Base-by-base conservation (phyloP, 2,113 vertebrate species). In the Onychostruthus taczanowskii region DNA sequence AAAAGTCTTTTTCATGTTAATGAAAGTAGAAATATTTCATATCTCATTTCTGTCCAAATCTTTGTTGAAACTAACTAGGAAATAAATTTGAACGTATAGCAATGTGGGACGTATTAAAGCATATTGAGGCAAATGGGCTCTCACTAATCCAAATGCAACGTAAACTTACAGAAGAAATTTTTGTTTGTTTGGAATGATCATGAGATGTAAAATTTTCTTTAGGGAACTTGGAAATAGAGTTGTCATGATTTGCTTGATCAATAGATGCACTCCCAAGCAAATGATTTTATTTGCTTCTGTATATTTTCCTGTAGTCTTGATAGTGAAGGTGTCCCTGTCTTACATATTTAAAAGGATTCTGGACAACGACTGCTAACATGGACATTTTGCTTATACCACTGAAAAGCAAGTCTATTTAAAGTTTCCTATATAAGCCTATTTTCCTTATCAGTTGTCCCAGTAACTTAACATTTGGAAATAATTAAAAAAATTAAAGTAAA, bases 381-480 rank as follows among this genome's bases (percentile, higher is more conserved):
- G 97, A 94, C 93, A 33, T 95, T 94, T 95, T 96, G 95, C 96
- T 97, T 93, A 37, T 94, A 89, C 88, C 94, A 87, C 89, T 96
- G 67, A 96, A 95, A 90, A 96, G 96, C 94, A 98, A 97, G 95
- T 96, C 93, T 97, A 37, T 96, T 96, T 95, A 94, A 96, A 96
- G 83, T 95, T 94, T 90, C 96, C 95, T 97, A 85, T 96, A 76
- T 97, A 97, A 97, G 89, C 97, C 95, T 97, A 89, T 97, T 97
- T 97, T 97, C 97, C 92, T 80, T 95, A 90, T 96, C 95, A 96
- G 84, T 93, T 93, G 89, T 96, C 96, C 96, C 97, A 93, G 83
- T 98, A 97, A 97, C 92, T 96, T 97, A 97, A 97, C 95, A 96
- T 97, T 97, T 95, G 97, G 92, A 92, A 97, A 97, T 92, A 87